Evolutionary conservation across 2,888 invertebrate species (phyloP).

Genomic region (Patella caerulea): DNA sequence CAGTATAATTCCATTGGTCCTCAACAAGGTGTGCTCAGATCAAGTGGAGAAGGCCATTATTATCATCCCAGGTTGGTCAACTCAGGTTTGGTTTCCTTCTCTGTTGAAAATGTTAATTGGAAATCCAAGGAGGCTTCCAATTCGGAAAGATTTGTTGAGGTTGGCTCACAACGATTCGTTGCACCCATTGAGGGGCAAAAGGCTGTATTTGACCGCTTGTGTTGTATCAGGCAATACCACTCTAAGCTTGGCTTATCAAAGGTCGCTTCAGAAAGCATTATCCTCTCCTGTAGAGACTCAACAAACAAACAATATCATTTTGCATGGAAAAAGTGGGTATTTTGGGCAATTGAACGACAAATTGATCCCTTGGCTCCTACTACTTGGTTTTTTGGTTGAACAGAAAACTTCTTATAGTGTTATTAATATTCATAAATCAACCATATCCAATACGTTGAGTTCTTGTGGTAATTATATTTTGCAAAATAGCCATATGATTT

Average conservation of each 20-base stretch:
- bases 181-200: slow-evolving; percentile 26
- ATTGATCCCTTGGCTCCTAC: slow-evolving; percentile 27
- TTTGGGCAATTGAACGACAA: slow-evolving; percentile 31
- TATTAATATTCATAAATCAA: slow-evolving; percentile 21
- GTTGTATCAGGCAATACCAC: slow-evolving; percentile 32
- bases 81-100: not conserved
- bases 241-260: slow-evolving; percentile 28
- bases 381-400: slow-evolving; percentile 8
- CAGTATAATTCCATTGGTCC: slow-evolving; percentile 16
- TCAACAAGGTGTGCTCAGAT: not conserved
- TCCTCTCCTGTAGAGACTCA: not conserved
- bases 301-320: slow-evolving; percentile 26
- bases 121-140: slow-evolving; percentile 28
- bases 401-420: not conserved
- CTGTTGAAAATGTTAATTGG: slow-evolving; percentile 4
- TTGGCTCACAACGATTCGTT: slow-evolving; percentile 25
- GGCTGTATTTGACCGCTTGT: slow-evolving; percentile 20
- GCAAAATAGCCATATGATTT: slow-evolving; percentile 4
- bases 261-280: slow-evolving; percentile 20
- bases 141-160: slow-evolving; percentile 28
- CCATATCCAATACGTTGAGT: slow-evolving; percentile 28
- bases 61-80: not conserved
- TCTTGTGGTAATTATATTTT: slow-evolving; percentile 4
- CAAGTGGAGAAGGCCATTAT: not conserved
- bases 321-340: slow-evolving; percentile 31